Evolutionary conservation across 1,140 invertebrate species (phyloP), one percentile per base, ranked within the genome.

Genomic region (Triops longicaudatus): DNA sequence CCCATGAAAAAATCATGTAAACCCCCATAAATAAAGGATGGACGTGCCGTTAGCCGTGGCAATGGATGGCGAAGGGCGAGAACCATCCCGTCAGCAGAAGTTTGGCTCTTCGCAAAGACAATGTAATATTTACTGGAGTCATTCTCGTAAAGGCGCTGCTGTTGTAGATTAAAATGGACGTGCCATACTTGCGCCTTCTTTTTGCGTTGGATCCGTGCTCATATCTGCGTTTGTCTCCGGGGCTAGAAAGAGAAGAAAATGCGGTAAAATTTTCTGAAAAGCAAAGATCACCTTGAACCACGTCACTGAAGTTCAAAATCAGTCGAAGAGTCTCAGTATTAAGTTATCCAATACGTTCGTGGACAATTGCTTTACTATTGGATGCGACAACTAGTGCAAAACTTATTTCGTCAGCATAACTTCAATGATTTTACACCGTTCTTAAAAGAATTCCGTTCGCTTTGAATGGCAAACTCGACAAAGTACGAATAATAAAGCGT

Each of bases 81-180:
- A 77, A 73, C 42, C 72, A 27, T 9, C 50, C 17, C 71, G 73
- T 71, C 76, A 73, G 9, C 76, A 73, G 37, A 73, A 73, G 41
- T 43, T 44, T 22, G 76, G 73, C n/a, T 43, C 22, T 37, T 11
- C 22, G 22, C 11, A 31, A 28, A 42, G 73, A 26, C 76, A 71
- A 44, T 77, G 76, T 73, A 71, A 77, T 73, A 73, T 77, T 9
- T 77, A 77, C 72, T 77, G 76, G 76, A 77, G 76, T 31, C 72
- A 77, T 22, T 43, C 76, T 22, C 76, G 76, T 44, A 31, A 73
- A 31, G 76, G 73, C 72, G 71, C 72, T 27, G 72, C 76, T 44
- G 76, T 73, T 41, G 28, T 77, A 72, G 76, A 77, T 72, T 77
- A 73, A 31, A 77, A 26, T n/a, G 42, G 12, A 17, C 22, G 6